Evolutionary conservation across 1,140 invertebrate species (phyloP).

Genomic region (Camponotus vicinus): DNA sequence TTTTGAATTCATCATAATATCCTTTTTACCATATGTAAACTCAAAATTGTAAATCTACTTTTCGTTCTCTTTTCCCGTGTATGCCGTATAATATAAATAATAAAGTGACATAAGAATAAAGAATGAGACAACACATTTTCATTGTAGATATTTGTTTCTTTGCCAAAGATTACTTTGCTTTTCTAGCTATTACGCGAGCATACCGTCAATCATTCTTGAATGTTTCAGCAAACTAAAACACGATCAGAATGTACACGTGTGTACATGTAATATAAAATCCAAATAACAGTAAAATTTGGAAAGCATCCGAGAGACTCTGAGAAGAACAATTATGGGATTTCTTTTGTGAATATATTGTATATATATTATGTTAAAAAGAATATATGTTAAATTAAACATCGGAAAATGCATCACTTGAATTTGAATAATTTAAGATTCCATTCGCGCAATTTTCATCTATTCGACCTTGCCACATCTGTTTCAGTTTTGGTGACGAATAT

Average conservation of each 20-base stretch:
- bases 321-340: background rate
- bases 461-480: background rate
- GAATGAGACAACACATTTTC: background rate
- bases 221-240: background rate
- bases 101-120: background rate
- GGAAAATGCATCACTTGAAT: background rate
- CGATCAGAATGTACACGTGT: background rate
- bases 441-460: background rate
- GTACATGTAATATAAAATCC: background rate
- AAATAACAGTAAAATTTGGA: background rate
- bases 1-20: background rate
- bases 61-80: background rate
- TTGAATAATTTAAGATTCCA: background rate
- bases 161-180: constrained; percentile 28
- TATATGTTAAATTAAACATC: background rate
- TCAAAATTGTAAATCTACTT: background rate
- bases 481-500: background rate
- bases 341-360: background rate
- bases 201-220: constrained; percentile 15
- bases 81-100: background rate
- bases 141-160: constrained; percentile 4
- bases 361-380: background rate
- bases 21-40: background rate
- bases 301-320: background rate
- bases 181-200: background rate